Evolutionary conservation across 2,888 invertebrate species (phyloP), one percentile per base, ranked within the genome.

Genomic region (Eubasilissa splendida): DNA sequence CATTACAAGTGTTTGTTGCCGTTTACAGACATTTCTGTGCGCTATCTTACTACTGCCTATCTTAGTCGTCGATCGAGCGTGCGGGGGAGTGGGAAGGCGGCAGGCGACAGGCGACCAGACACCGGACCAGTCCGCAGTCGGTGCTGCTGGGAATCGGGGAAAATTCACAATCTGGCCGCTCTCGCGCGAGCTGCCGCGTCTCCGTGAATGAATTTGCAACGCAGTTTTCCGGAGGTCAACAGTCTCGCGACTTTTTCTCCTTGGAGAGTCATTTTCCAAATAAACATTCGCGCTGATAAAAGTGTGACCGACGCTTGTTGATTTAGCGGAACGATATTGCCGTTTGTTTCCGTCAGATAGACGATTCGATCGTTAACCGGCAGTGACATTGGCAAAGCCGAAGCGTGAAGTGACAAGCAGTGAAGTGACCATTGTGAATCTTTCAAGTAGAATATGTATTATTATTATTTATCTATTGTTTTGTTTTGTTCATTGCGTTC

Each of bases 201-300:
- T 8, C 58, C 71, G 54, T 56, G 56, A 73, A 73, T 73, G 71
- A 56, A 58, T 56, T 31, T 73, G 71, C 71, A 73, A 22, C 71
- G 71, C 58, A 73, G 31, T 73, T 73, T 73, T 73, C 71, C 22
- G 71, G 71, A 56, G 71, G 71, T 73, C 71, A 73, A 73, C 71
- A 73, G 7, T 73, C 71, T 56, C 58, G 33, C 71, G 71, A 52
- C 65, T 53, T 60, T 77, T 70, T 77, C 70, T 59, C 71, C 77
- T 77, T 77, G 70, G 22, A 59, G 50, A 42, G 59, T 77, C 31
- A 22, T 59, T 50, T 77, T 53, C 59, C 59, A 56, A 76, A 76
- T 52, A 60, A 53, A 76, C 63, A 60, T 65, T 54, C 3, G 33
- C 42, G n/a, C 12, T 42, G n/a, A 74, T 54, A 31, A 53, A 31